Evolutionary conservation across 2,113 vertebrate genomes (phyloP), one percentile per base, ranked within the genome.

Genomic region (Manacus vitellinus): DNA sequence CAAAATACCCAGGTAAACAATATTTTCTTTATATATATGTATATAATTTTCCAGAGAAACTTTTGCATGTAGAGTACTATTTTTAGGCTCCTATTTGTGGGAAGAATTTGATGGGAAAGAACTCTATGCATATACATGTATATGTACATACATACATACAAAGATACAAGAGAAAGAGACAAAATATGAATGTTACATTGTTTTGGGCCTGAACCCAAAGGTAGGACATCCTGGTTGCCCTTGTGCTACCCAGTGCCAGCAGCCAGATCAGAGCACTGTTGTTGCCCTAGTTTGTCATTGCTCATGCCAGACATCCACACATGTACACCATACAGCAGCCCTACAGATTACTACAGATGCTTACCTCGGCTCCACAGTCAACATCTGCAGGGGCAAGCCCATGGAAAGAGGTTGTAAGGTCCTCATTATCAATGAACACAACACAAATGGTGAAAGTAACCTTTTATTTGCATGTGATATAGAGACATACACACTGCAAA

Each of bases 361-460:
- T 96, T 95, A 93, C 96, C 89, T 95, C 94, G 94, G 93, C 91
- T 96, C 87, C 78, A 90, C 73, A 95, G 88, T n/a, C 92, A 84
- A 94, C 96, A 97, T 97, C 97, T 97, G 96, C 73, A 95, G 80
- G 94, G 83, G 87, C 91, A 96, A 93, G 94, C 92, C 96, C 95
- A 95, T 85, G 95, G 94, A 97, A 96, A 95, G 95, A 75, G 79
- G 93, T 89, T 97, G 93, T 96, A 97, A 97, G 94, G 96, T 95
- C 96, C 94, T 97, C 95, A 97, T 97, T 97, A 97, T 97, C 97
- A 96, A 96, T 94, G 97, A 97, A 97, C 95, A 95, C 97, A 95
- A 97, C 96, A 97, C 97, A 97, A 97, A 97, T 96, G 97, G 97
- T 97, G 97, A 97, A 97, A 97, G 97, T 97, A 97, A 96, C 96